Base-by-base conservation (phyloP, 2,797 vertebrate genomes). In the Hybognathus amarus region DNA sequence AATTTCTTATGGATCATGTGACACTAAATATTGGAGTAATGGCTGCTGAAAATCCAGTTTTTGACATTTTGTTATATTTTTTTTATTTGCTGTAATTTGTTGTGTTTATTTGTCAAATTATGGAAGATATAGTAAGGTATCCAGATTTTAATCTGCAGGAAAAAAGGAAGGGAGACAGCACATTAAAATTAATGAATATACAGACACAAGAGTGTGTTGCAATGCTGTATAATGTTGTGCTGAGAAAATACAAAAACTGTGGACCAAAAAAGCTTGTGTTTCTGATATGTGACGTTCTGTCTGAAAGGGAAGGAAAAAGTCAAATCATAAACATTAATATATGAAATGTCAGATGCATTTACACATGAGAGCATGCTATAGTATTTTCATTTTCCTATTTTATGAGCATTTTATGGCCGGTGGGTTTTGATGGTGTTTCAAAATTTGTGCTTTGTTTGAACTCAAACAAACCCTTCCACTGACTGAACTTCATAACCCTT, bases 401-500 rank as follows among this genome's bases (percentile, higher is more conserved):
- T 67, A 67, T 67, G 18, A 20, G 18, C 33, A 6, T 30, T 59
- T 61, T 40, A 76, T 61, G 6, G 54, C 24, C 0, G 24, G 11
- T 71, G 42, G 13, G n/a, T 47, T 71, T 71, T 22, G 7, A 71
- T 24, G 56, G 12, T 61, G 59, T 27, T 61, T 61, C 17, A 30
- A 40, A 63, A 15, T 66, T 27, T 36, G 42, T 66, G 63, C n/a
- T 64, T 13, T 68, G 50, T 64, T 13, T 68, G 50, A 69, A 27
- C 15, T 54, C 24, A 63, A 63, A 20, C 15, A 36, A 36, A 36
- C 38, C 24, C 9, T 27, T 63, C 24, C 2, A 4, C 71, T 24
- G 68, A 71, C 67, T 74, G 42, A 82, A 73, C 59, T 64, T 64
- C 59, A 47, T 45, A 56, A 71, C 36, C 33, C 6, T 33, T 64